Evolutionary conservation across 2,113 vertebrate genomes (phyloP).

Genomic region (Pelecanoides urinatrix): DNA sequence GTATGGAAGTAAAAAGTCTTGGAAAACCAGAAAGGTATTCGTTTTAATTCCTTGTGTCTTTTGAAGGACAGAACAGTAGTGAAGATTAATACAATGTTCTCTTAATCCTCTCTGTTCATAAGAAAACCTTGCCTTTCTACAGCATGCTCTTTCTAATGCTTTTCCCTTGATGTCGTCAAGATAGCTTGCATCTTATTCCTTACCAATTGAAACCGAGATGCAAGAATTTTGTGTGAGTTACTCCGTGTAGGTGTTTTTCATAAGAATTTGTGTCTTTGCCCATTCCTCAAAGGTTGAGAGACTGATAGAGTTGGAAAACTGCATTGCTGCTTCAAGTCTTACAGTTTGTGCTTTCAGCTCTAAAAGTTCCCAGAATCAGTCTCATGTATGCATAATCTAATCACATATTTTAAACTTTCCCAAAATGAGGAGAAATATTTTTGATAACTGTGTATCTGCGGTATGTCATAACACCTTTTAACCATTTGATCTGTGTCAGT

Average conservation of each 20-base stretch:
- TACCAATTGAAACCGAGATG: not conserved
- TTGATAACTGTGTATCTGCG: not conserved
- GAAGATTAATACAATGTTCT: not conserved
- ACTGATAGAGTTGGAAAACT: not conserved
- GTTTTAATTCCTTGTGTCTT: not conserved
- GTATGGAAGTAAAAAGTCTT: constrained; percentile 90
- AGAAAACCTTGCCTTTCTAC: not conserved
- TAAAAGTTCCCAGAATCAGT: not conserved
- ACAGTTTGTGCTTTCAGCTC: not conserved
- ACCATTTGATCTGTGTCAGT: not conserved
- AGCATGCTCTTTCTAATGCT: not conserved
- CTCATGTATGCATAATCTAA: not conserved
- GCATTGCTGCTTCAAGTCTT: not conserved
- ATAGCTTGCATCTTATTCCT: not conserved
- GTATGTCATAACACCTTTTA: not conserved
- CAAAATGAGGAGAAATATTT: not conserved
- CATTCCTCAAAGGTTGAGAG: not conserved
- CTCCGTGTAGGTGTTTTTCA: not conserved
- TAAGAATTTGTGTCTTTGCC: not conserved
- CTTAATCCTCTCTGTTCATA: not conserved
- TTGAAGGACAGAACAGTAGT: not conserved
- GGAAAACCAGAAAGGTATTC: constrained; percentile 89
- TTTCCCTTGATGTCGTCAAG: not conserved
- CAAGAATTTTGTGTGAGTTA: not conserved
- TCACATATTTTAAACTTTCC: not conserved